A percentile compares a stretch with the other conserved stretches of the same genome.
Evolutionary conservation across 1,140 invertebrate species (phyloP).

Genomic region (Pseudomyrmex gracilis): DNA sequence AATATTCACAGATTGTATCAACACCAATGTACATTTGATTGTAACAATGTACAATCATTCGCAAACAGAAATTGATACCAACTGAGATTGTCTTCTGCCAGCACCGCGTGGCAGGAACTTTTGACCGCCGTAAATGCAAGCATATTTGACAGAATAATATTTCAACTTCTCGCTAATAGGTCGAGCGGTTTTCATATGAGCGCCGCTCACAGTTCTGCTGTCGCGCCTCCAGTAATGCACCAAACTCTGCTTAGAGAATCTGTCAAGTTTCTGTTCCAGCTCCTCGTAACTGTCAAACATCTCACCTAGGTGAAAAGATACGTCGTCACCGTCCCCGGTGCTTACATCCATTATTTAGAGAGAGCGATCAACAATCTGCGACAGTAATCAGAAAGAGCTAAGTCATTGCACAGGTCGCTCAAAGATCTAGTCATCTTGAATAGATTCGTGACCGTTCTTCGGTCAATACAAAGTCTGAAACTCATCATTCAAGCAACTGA

Average conservation of each 20-base stretch:
- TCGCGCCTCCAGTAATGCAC: conserved; percentile 85
- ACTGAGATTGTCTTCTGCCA: conserved; percentile 83
- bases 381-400: neutral
- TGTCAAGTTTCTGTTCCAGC: conserved; percentile 80
- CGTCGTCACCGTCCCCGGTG: conserved; percentile 72
- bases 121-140: conserved; percentile 84
- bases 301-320: conserved; percentile 82
- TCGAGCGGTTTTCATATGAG: conserved; percentile 84
- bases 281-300: conserved; percentile 84
- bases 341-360: conserved; percentile 70
- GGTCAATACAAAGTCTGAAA: neutral
- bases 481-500: neutral
- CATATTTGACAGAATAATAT: conserved; percentile 85
- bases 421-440: neutral
- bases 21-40: too few species aligned
- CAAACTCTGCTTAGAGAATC: conserved; percentile 81
- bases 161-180: conserved; percentile 82
- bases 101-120: conserved; percentile 83
- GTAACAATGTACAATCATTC: neutral
- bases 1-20: conserved; percentile 37
- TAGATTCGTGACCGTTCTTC: conserved; percentile 10
- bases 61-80: conserved; percentile 43
- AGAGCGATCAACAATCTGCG: conserved; percentile 55
- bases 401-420: neutral
- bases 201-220: conserved; percentile 83